Conservation (phyloP, 2,797 vertebrate species). For the Sebastes hubbsi region DNA sequence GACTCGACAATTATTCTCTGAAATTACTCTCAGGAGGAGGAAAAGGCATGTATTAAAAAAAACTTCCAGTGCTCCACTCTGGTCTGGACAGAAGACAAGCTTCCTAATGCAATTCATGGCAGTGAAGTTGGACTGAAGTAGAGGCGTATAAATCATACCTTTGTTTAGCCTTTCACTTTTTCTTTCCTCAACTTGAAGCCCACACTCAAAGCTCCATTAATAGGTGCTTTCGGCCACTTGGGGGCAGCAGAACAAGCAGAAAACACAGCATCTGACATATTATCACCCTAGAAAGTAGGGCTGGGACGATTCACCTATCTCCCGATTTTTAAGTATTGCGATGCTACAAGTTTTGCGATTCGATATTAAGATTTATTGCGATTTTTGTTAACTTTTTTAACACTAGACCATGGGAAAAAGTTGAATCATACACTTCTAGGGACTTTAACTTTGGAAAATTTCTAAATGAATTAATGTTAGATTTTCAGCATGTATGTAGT, state of each 20-base stretch:
- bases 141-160: conserved; percentile 42
- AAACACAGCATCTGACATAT: background rate
- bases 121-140: conserved; percentile 13
- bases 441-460: too few relatives aligned
- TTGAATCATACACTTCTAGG: too few relatives aligned
- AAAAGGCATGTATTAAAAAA: conserved; percentile 42
- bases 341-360: too few relatives aligned
- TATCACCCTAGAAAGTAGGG: background rate
- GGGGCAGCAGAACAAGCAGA: background rate
- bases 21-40: conserved; percentile 55
- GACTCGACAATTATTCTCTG: conserved; percentile 62
- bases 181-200: conserved; percentile 7
- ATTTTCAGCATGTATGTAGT: too few relatives aligned
- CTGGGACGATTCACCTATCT: too few relatives aligned
- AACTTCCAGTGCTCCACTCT: conserved; percentile 23
- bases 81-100: conserved; percentile 40
- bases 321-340: too few relatives aligned
- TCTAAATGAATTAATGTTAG: too few relatives aligned
- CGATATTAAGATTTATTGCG: too few relatives aligned
- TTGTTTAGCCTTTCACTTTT: conserved; percentile 23
- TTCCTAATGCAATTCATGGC: conserved; percentile 34
- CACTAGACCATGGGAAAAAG: too few relatives aligned
- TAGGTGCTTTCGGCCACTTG: background rate
- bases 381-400: too few relatives aligned
- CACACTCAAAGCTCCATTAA: background rate